Evolutionary conservation across 2,888 invertebrate species (phyloP), one percentile per base, ranked within the genome.

Genomic region (Lysandra bellargus): DNA sequence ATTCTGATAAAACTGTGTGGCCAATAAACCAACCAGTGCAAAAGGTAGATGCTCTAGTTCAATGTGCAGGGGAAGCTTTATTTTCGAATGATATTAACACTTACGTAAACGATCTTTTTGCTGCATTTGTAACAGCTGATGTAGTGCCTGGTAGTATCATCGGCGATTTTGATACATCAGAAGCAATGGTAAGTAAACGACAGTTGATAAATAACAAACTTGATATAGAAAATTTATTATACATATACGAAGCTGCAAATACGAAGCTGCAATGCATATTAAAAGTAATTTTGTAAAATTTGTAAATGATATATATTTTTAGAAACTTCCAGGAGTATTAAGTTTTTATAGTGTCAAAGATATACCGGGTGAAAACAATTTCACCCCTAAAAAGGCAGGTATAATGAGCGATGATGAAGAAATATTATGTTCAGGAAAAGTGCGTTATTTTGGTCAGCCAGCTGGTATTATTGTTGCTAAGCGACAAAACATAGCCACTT

Each of bases 81-180:
- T 98, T 97, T 89, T 92, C 96, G 17, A 97, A 97, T 86, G 98
- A 98, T 87, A 92, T 97, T 40, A 96, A 96, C 14, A 92, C 93
- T 0, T 92, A 95, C 75, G 95, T 95, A 0, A 94, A 96, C 81
- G 97, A 98, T 91, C 95, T 98, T 0, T 96, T 95, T 88, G 97
- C 96, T 37, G 96, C 96, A 12, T 96, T 97, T 84, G 97, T 97
- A 0, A 89, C 95, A 1, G 95, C 96, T 79, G 90, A 95, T 87
- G 86, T 93, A 80, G 88, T 95, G 80, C 91, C 95, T 81, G 97
- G 96, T 0, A 95, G 93, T 81, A 81, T 90, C 1, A 94, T 98
- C 78, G 89, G 88, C 40, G 92, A 87, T 44, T 95, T 97, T 82
- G 96, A 97, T 88, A 87, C 96, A 0, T 89, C 95, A 1, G 95